Conservation (phyloP, 1,140 invertebrate species). For the Globodera rostochiensis region DNA sequence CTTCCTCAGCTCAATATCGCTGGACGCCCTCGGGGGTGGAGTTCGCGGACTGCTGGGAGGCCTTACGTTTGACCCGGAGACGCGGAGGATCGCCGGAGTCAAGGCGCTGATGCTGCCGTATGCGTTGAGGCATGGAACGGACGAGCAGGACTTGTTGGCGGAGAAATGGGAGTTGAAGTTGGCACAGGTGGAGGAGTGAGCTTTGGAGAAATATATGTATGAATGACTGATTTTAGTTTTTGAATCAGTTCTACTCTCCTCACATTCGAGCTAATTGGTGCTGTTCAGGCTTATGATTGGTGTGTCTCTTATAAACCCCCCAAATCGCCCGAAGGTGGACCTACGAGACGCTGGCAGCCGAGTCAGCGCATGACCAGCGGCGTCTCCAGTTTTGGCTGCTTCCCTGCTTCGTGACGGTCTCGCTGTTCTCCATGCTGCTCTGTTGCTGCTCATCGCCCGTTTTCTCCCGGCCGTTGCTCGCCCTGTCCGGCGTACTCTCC, state of each 20-base stretch:
- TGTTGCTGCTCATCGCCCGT: constrained; percentile 74
- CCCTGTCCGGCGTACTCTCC: constrained; percentile 81
- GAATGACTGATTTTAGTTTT: constrained; percentile 36
- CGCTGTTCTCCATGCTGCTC: constrained; percentile 53
- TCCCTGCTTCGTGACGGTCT: constrained; percentile 58
- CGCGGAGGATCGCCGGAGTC: constrained; percentile 56
- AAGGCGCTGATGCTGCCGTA: constrained; percentile 64
- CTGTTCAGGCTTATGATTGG: constrained; percentile 52
- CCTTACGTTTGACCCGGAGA: constrained; percentile 51
- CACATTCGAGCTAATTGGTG: constrained; percentile 29
- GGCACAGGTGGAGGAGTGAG: not conserved
- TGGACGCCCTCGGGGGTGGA: not conserved
- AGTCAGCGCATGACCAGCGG: constrained; percentile 58
- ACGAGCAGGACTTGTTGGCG: constrained; percentile 55
- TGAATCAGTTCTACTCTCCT: constrained; percentile 46
- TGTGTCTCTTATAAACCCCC: constrained; percentile 45
- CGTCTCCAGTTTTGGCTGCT: constrained; percentile 58
- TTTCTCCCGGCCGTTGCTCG: constrained; percentile 84
- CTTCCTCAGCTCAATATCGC: not conserved
- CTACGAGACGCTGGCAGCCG: constrained; percentile 61
- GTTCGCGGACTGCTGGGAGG: constrained; percentile 48
- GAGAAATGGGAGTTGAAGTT: constrained; percentile 63
- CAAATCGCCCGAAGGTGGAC: constrained; percentile 61
- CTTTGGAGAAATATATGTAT: not conserved
- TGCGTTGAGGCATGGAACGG: constrained; percentile 57